phyloP scores from a whole-genome alignment of 2,797 vertebrate species.

The Bovichtus diacanthus region DNA sequence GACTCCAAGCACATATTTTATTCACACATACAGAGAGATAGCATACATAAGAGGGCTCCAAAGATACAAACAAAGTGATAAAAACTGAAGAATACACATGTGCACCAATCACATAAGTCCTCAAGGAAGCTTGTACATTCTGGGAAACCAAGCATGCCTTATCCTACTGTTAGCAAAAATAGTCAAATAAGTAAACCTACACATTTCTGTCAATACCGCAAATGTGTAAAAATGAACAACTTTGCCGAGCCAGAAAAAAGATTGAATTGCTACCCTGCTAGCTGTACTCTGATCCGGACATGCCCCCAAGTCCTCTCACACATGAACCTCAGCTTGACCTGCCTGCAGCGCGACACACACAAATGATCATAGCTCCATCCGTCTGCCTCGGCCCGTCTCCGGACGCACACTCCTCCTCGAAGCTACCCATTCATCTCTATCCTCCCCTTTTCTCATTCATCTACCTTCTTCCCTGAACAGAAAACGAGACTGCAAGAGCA shows the following conservation, averaged over 20 bases:
- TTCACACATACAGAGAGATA: constrained; percentile 15
- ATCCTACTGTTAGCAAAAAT: neutral
- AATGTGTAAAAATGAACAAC: neutral
- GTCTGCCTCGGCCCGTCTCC: constrained; percentile 55
- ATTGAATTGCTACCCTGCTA: neutral
- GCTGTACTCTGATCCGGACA: constrained; percentile 33
- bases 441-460: constrained; percentile 71
- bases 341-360: constrained; percentile 51
- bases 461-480: constrained; percentile 64
- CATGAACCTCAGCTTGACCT: constrained; percentile 55
- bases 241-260: neutral
- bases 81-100: neutral
- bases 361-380: constrained; percentile 53
- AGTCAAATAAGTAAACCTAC: no score
- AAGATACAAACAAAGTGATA: neutral
- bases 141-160: neutral
- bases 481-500: constrained; percentile 51
- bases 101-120: neutral
- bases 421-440: constrained; percentile 59
- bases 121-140: constrained; percentile 6
- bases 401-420: constrained; percentile 53
- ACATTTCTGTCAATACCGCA: neutral
- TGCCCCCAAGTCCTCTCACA: constrained; percentile 25
- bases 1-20: constrained; percentile 36
- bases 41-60: neutral